Base-by-base conservation (phyloP, 53 echinoderm and acorn worm genomes). In the Mesocentrotus franciscanus region DNA sequence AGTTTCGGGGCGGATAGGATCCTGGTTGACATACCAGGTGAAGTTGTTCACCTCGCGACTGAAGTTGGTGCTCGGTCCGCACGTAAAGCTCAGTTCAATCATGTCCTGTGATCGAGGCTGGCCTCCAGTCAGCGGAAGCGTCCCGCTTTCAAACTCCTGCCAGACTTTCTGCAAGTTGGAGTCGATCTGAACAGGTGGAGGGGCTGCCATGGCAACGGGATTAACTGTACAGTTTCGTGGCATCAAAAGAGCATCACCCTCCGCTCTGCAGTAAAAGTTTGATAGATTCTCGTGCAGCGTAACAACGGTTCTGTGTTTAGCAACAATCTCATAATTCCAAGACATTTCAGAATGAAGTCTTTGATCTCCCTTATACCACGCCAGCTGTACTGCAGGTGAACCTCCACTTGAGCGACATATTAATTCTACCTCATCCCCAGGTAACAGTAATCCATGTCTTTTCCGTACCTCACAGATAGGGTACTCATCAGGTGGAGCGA, bases 21-120 rank as follows among this genome's bases (percentile, higher is more conserved):
- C 93, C 29, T 95, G 92, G 81, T 98, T 96, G n/a, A 96, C 95
- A 20, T 96, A 98, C 98, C 98, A 98, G 2, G 98, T 96, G 92
- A 95, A 96, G 85, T 98, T 98, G 17, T 93, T 89, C 56, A 96
- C 60, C 11, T 95, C 95, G 11, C 92, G 93, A 34, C 95, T 97
- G 22, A 95, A 94, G 32, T 97, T 97, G 24, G 96, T 93, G 90
- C 96, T 96, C 32, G 96, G 95, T 66, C 96, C 95, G 56, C 98
- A 98, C 1, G 96, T 96, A 92, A 98, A 98, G 93, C 93, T 97
- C 18, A 97, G 70, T 61, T 94, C 94, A 17, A 95, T 92, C 71
- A 95, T 92, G 85, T 95, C 92, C 20, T 94, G 96, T 18, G 96
- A 93, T 9, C 39, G 59, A 18, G 81, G 81, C 36, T 79, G 60